These are phyloP conservation scores for Tauraco hartlaubi DNA, from an alignment of 2,797 vertebrate species.

Conservation along the genomic window DNA sequence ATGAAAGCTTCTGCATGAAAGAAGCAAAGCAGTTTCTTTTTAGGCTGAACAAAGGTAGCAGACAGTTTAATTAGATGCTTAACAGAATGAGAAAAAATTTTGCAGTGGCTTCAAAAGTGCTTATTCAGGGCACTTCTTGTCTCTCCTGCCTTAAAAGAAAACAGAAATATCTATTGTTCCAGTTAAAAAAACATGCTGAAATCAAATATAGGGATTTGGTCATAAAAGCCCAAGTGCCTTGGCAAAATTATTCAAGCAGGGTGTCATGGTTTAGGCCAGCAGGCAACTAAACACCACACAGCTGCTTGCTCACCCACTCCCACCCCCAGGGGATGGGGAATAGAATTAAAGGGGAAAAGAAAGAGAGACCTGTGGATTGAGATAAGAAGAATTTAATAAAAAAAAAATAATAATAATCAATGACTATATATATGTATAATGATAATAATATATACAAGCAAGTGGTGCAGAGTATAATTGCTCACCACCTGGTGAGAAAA, in stretches of 20 bases:
- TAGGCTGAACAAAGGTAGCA: not conserved
- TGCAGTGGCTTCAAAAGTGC: not conserved
- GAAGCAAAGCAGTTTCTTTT: not conserved
- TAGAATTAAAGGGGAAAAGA: too few relatives aligned
- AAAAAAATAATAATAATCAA: too few relatives aligned
- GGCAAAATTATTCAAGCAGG: not conserved
- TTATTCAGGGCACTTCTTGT: not conserved
- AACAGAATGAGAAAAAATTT: not conserved
- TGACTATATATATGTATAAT: too few relatives aligned
- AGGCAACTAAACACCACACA: too few relatives aligned
- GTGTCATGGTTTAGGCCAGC: too few relatives aligned
- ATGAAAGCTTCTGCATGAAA: not conserved
- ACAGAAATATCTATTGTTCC: not conserved
- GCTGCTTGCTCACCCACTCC: too few relatives aligned
- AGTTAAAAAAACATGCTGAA: not conserved
- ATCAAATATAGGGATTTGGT: not conserved
- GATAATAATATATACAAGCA: too few relatives aligned
- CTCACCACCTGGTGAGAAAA: too few relatives aligned
- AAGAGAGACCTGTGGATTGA: too few relatives aligned
- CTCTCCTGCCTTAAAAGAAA: not conserved
- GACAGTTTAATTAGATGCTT: not conserved
- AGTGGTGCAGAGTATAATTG: too few relatives aligned
- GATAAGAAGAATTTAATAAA: too few relatives aligned
- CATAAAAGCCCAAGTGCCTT: not conserved
- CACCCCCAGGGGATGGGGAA: too few relatives aligned